Base-by-base conservation (phyloP, 2,888 invertebrate genomes). In the Drosophila ustulata region DNA sequence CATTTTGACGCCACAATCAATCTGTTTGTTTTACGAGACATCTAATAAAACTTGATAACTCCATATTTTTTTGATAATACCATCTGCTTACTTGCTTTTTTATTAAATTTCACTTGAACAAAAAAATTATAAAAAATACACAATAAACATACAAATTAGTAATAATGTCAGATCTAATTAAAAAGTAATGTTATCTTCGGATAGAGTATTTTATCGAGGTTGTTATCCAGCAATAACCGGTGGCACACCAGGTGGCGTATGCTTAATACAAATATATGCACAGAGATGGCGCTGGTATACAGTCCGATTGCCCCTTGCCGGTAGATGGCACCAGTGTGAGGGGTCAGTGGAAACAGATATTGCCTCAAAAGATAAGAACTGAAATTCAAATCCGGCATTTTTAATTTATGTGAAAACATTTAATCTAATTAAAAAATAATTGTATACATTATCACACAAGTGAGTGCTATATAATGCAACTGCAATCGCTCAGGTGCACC, bases 401-500 rank as follows among this genome's bases (percentile, higher is more conserved):
- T 7, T 18, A 41, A 7, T 41, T 39, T 28, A 6, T 41, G 30
- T 3, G 0, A 13, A 11, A 25, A 4, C 2, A 52, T 28, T 32
- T 3, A 23, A 32, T 6, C 32, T 1, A 34, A 50, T 25, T 7
- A 18, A 4, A 37, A 18, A 18, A 18, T 1, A 37, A n/a, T 37
- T 37, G 9, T 2, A 45, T 26, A n/a, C 34, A 9, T 8, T 4
- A 34, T 34, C 7, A 11, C 3, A 18, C 41, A 13, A 9, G 6
- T 26, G 23, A 7, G 9, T 11, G 43, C 23, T 66, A 49, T 53
- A 63, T 53, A 66, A 23, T 11, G 23, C 7, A 41, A 32, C 11
- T 23, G 7, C 4, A 23, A 1, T 9, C 39, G 6, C 3, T 2
- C 5, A 11, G n/a, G 5, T 18, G 2, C 5, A 39, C 3, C 30